These are phyloP conservation scores for Drosophila grimshawi DNA, from an alignment of 1,140 invertebrate species.

Conservation along the genomic window DNA sequence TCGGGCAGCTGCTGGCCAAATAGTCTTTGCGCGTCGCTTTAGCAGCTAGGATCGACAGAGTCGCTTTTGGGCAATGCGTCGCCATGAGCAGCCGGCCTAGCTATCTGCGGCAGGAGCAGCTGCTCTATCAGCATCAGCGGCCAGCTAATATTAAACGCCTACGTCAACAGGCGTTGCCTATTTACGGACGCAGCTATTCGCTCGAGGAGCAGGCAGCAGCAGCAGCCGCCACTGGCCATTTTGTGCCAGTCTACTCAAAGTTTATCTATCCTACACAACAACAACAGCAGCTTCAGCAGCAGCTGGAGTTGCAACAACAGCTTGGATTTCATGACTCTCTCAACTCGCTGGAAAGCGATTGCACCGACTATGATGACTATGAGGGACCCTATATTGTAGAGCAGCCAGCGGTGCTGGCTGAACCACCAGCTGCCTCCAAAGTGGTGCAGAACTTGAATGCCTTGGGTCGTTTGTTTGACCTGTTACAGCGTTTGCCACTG, in stretches of 20 bases:
- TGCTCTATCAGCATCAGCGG: slow-evolving; percentile 60
- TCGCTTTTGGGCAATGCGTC: slow-evolving; percentile 54
- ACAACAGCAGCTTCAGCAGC: slow-evolving; percentile 21
- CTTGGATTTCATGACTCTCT: slow-evolving; percentile 52
- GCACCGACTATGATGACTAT: slow-evolving; percentile 58
- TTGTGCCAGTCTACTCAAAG: slow-evolving; percentile 65
- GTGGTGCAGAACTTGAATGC: slow-evolving; percentile 76
- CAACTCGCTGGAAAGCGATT: slow-evolving; percentile 63
- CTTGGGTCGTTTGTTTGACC: slow-evolving; percentile 67
- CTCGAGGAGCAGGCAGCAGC: slow-evolving; percentile 53
- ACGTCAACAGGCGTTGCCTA: slow-evolving; percentile 60
- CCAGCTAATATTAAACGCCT: slow-evolving; percentile 73
- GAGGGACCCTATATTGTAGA: slow-evolving; percentile 49
- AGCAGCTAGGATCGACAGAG: slow-evolving; percentile 58
- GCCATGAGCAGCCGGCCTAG: slow-evolving; percentile 74
- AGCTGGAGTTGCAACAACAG: slow-evolving; percentile 14
- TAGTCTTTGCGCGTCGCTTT: slow-evolving; percentile 65
- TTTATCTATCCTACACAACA: slow-evolving; percentile 54
- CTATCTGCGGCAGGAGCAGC: slow-evolving; percentile 48
- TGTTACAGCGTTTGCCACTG: slow-evolving; percentile 74
- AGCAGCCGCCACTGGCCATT: slow-evolving; percentile 29
- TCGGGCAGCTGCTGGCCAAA: slow-evolving; percentile 26
- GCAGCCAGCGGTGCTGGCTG: neutral
- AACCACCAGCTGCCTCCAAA: slow-evolving; percentile 30
- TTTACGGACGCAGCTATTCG: slow-evolving; percentile 71